These are phyloP conservation scores for roundworm (Caenorhabditis elegans) DNA, from an alignment of 1,140 invertebrate species.

Conservation along the genomic window DNA sequence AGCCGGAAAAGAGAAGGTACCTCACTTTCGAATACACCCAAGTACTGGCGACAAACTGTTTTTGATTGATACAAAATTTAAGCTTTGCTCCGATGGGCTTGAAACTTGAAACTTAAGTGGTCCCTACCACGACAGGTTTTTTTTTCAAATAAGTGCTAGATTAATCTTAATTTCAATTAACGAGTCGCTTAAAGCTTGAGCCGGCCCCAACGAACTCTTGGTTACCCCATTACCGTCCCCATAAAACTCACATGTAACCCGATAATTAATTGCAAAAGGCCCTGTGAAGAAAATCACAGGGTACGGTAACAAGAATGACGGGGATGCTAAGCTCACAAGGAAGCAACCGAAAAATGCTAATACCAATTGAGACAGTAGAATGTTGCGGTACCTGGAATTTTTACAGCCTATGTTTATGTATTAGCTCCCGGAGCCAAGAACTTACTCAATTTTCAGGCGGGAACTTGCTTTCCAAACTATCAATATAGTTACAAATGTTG, in stretches of 20 bases:
- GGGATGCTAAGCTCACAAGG: neutral
- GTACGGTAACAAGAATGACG: neutral
- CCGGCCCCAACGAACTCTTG: too few relatives aligned
- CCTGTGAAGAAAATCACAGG: neutral
- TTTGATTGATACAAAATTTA: too few relatives aligned
- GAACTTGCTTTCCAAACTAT: neutral
- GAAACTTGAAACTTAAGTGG: too few relatives aligned
- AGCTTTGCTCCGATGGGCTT: too few relatives aligned
- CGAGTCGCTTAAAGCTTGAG: too few relatives aligned
- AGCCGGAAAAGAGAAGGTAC: too few relatives aligned
- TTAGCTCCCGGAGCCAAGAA: neutral
- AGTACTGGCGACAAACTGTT: too few relatives aligned
- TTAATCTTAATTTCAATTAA: too few relatives aligned
- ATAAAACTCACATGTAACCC: neutral
- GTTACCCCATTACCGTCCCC: too few relatives aligned
- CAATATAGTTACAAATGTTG: neutral
- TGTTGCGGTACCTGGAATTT: neutral
- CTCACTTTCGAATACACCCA: too few relatives aligned
- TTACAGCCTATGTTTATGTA: neutral
- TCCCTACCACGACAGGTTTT: too few relatives aligned
- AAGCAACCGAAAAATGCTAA: neutral
- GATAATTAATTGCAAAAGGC: neutral
- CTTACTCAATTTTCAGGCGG: neutral
- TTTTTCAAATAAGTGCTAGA: too few relatives aligned
- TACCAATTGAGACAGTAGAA: neutral